Evolutionary conservation across 2,113 vertebrate species (phyloP).

Genomic region (Pan troglodytes): NHGRI_mPanTro3-v2.1_pri NC_072413.2:83605001-83605500

Average conservation of each 20-base stretch:
- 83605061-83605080: not conserved
- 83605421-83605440: not conserved
- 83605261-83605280: not conserved
- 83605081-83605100: not conserved
- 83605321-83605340: not conserved
- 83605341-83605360: not conserved
- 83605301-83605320: not conserved
- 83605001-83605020: not conserved
- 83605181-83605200: not conserved
- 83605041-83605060: not conserved
- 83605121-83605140: not conserved
- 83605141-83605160: not conserved
- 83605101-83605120: not conserved
- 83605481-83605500: slow-evolving; percentile 15
- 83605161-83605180: not conserved
- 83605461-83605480: not conserved
- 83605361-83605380: not conserved
- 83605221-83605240: not conserved
- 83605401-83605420: not conserved
- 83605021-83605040: not conserved
- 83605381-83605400: not conserved
- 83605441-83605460: slow-evolving; percentile 34
- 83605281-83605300: not conserved
- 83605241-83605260: not conserved
- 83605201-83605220: not conserved